Percentiles rank a stretch among this genome's conserved stretches.
These are phyloP conservation scores for Pristionchus arcanus DNA, from an alignment of 2,888 invertebrate genomes.

Conservation along the genomic window DNA sequence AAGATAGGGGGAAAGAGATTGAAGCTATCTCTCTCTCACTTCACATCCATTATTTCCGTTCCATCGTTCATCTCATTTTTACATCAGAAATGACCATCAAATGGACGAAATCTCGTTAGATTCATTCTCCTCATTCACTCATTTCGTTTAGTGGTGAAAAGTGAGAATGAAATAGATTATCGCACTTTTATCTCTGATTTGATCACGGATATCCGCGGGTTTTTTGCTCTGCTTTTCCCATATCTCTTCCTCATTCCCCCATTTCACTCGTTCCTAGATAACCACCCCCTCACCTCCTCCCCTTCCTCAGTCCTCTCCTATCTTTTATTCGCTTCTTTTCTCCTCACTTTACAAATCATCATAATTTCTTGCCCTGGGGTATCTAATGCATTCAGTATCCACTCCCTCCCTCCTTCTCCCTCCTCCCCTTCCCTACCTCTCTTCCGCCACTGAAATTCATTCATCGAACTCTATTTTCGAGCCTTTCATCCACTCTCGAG, in stretches of 20 bases:
- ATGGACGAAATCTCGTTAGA: slow-evolving; percentile 16
- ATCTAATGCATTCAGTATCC: slow-evolving; percentile 40
- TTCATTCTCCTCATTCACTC: slow-evolving; percentile 19
- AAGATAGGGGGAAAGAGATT: slow-evolving; percentile 3
- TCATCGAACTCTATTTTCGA: background rate
- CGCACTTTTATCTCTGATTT: slow-evolving; percentile 35
- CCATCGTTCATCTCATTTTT: background rate
- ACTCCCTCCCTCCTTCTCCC: background rate
- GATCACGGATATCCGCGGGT: slow-evolving; percentile 19
- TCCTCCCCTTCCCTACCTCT: background rate
- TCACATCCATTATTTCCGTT: slow-evolving; percentile 24
- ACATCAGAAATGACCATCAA: slow-evolving; percentile 19
- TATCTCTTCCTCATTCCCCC: background rate
- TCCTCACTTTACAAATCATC: slow-evolving; percentile 30
- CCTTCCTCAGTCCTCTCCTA: background rate
- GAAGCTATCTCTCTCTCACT: slow-evolving; percentile 3
- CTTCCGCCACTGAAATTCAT: slow-evolving; percentile 11
- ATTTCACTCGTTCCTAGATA: background rate
- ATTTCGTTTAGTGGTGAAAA: background rate
- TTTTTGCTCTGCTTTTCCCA: slow-evolving; percentile 24
- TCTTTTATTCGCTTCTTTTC: slow-evolving; percentile 3
- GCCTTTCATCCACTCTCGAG: background rate
- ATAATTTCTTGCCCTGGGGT: background rate
- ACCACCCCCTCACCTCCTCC: background rate
- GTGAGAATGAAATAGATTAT: background rate